Conservation (phyloP, 2,888 invertebrate species). For the Zaprionus obscuricornis region DNA sequence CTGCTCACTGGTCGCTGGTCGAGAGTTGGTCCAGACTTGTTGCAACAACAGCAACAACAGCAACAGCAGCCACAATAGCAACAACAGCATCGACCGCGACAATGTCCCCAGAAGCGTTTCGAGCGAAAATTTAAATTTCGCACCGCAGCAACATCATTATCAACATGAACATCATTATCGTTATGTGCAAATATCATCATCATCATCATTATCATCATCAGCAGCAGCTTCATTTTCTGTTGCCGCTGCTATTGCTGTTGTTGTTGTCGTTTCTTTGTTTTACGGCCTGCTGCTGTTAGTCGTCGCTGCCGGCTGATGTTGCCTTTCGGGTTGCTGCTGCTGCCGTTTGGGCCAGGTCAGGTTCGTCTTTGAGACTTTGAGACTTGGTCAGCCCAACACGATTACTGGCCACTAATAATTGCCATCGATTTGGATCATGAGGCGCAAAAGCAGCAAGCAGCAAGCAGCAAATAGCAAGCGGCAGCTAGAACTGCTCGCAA, state of each 20-base stretch:
- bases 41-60: conserved; percentile 29
- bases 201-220: conserved; percentile 17
- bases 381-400: conserved; percentile 67
- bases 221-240: background rate
- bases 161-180: conserved; percentile 15
- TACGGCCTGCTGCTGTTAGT: conserved; percentile 33
- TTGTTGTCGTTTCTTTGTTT: conserved; percentile 60
- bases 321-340: background rate
- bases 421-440: conserved; percentile 70
- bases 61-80: conserved; percentile 23
- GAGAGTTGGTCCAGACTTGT: conserved; percentile 48
- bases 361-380: conserved; percentile 30
- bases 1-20: conserved; percentile 28
- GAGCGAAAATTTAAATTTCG: conserved; percentile 79
- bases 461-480: conserved; percentile 2
- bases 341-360: conserved; percentile 54
- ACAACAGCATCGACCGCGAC: conserved; percentile 36
- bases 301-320: background rate
- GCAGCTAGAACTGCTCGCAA: conserved; percentile 56
- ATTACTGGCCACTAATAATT: conserved; percentile 73
- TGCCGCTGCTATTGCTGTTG: conserved; percentile 6
- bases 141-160: conserved; percentile 62
- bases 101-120: conserved; percentile 80
- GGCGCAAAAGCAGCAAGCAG: conserved; percentile 9
- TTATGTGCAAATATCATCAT: conserved; percentile 2